Conservation (phyloP, 2,113 vertebrate genomes). For the Nothobranchius furzeri region DNA sequence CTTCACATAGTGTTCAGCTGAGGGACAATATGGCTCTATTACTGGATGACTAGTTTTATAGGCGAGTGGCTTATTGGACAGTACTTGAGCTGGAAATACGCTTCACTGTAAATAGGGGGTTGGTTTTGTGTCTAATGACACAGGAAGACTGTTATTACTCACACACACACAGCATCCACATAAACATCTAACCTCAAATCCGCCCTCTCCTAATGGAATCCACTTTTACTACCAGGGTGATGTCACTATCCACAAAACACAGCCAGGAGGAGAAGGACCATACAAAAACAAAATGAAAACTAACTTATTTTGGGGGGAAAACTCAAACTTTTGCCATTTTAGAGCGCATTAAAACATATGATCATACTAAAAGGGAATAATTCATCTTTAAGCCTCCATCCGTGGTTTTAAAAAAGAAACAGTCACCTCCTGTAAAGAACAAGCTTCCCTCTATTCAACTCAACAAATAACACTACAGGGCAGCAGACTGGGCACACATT, state of each 20-base stretch:
- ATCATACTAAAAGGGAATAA: conserved; percentile 3
- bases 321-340: conserved; percentile 4
- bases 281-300: conserved; percentile 17
- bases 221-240: conserved; percentile 53
- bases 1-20: conserved; percentile 35
- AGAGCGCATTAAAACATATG: not conserved
- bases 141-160: conserved; percentile 23
- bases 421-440: conserved; percentile 42
- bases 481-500: conserved; percentile 27
- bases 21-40: conserved; percentile 29
- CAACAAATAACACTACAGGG: conserved; percentile 25
- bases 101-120: conserved; percentile 12
- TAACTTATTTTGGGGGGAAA: conserved; percentile 1
- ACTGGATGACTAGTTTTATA: conserved; percentile 39
- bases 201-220: conserved; percentile 43
- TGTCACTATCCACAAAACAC: conserved; percentile 28
- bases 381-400: conserved; percentile 28
- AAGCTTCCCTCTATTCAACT: conserved; percentile 55
- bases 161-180: conserved; percentile 28
- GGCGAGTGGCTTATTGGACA: conserved; percentile 21
- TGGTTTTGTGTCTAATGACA: conserved; percentile 41
- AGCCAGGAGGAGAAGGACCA: conserved; percentile 28
- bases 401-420: conserved; percentile 27
- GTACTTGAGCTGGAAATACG: conserved; percentile 7
- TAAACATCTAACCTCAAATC: conserved; percentile 53